Conservation (phyloP, 2,797 vertebrate species). For the Parauchenoglanis ngamensis region DNA sequence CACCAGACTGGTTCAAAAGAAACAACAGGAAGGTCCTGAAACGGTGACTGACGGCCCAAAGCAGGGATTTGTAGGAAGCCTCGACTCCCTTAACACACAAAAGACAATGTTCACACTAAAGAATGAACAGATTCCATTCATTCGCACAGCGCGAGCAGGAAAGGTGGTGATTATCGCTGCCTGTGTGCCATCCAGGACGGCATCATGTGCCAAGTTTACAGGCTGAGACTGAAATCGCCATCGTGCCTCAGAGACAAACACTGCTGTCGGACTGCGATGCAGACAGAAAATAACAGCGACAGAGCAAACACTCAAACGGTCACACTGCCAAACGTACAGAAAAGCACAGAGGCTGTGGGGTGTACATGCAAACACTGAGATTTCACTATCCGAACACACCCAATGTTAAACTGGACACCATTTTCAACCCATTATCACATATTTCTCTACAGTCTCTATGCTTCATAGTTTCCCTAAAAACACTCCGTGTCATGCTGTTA, state of each 20-base stretch:
- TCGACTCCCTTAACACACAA: constrained; percentile 29
- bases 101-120: constrained; percentile 32
- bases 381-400: background rate
- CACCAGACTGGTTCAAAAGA: constrained; percentile 6
- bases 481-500: background rate
- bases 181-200: background rate
- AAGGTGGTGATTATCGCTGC: constrained; percentile 32
- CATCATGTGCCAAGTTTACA: background rate
- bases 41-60: constrained; percentile 40
- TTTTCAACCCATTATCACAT: background rate
- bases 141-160: constrained; percentile 26
- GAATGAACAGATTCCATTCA: constrained; percentile 27
- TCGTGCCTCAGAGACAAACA: background rate
- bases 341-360: background rate
- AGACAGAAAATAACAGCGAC: background rate
- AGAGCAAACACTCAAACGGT: background rate
- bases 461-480: background rate
- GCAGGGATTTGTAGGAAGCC: constrained; percentile 27
- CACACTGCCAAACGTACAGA: background rate
- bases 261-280: background rate
- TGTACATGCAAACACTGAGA: background rate
- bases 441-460: background rate
- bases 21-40: constrained; percentile 52
- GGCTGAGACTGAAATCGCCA: background rate
- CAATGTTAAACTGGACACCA: background rate